Evolutionary conservation across 2,797 vertebrate genomes (phyloP).

Genomic region (Argya squamiceps): DNA sequence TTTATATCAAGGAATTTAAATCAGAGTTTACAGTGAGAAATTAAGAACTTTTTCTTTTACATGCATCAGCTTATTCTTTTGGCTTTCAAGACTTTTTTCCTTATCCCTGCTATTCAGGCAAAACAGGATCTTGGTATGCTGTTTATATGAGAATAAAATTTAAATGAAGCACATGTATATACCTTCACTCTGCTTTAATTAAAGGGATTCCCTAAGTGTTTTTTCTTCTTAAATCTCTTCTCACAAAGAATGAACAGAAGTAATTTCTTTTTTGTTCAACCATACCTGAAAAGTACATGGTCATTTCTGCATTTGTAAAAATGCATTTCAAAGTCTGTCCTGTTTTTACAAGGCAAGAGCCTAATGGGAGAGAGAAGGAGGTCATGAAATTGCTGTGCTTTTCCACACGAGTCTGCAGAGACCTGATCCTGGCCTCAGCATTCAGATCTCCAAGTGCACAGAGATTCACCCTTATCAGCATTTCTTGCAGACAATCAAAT

Average conservation of each 20-base stretch:
- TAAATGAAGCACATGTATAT: not conserved
- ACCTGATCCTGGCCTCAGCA: slow-evolving; percentile 36
- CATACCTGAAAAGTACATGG: not conserved
- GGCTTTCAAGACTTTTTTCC: not conserved
- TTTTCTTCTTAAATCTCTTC: not conserved
- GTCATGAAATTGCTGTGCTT: slow-evolving; percentile 19
- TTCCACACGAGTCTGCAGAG: not conserved
- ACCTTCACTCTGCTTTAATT: not conserved
- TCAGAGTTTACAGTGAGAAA: not conserved
- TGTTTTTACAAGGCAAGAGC: not conserved
- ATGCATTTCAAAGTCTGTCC: not conserved
- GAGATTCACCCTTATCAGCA: slow-evolving; percentile 36
- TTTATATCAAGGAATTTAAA: not conserved
- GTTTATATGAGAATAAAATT: not conserved
- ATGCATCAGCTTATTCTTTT: not conserved
- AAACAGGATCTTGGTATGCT: not conserved
- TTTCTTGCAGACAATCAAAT: slow-evolving; percentile 25
- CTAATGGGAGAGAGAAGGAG: slow-evolving; percentile 33
- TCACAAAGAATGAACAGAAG: not conserved
- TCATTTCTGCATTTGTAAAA: not conserved
- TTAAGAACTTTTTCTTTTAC: not conserved
- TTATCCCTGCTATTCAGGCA: not conserved
- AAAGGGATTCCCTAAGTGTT: not conserved
- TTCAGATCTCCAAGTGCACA: slow-evolving; percentile 14
- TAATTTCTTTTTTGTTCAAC: not conserved